Percentiles rank a stretch among this genome's conserved stretches.
phyloP scores from a whole-genome alignment of 2,113 vertebrate genomes.

The Burhinus oedicnemus region DNA sequence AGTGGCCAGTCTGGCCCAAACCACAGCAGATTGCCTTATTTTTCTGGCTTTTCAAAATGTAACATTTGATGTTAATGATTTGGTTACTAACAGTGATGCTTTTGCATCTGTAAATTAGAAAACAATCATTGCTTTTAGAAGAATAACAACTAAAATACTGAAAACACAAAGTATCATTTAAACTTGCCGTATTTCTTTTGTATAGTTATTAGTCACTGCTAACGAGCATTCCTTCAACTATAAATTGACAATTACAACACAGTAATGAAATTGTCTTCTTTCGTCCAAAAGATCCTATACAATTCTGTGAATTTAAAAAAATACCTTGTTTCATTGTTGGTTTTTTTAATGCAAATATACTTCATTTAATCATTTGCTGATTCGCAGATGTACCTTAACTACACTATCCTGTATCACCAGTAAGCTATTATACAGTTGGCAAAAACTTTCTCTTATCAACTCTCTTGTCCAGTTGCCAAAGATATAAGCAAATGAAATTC shows the following conservation, averaged over 20 bases:
- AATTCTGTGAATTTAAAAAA: neutral
- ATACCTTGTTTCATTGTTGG: too few relatives aligned
- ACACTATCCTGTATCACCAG: neutral
- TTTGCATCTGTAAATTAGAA: neutral
- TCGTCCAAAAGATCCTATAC: neutral
- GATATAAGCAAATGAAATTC: neutral
- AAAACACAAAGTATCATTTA: neutral
- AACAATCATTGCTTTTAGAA: neutral
- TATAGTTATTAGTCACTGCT: neutral
- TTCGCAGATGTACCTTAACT: neutral
- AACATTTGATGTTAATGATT: neutral
- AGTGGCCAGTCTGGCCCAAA: too few relatives aligned
- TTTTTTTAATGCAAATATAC: neutral
- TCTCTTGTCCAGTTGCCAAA: neutral
- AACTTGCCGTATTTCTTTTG: neutral
- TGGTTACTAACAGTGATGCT: neutral
- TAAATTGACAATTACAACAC: neutral
- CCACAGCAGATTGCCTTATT: neutral
- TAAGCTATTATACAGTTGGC: neutral
- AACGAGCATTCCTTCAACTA: neutral
- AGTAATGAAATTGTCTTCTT: neutral
- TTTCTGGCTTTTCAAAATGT: neutral
- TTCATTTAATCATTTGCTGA: neutral
- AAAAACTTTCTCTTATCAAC: neutral
- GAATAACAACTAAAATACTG: neutral